Evolutionary conservation across 2,113 vertebrate genomes (phyloP).

Genomic region (Bos indicus): DNA sequence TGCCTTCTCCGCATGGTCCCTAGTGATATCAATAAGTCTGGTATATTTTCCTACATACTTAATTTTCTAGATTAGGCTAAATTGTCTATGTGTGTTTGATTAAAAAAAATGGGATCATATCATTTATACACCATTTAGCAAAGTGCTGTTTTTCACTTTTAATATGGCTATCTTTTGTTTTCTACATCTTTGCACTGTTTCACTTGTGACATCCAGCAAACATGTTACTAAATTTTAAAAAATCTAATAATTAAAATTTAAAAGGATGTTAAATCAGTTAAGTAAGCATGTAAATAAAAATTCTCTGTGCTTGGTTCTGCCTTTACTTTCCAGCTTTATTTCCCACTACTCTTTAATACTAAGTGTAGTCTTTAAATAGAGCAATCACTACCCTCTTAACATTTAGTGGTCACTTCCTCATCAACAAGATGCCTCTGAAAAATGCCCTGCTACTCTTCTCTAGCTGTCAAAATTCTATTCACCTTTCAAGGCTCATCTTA

Average conservation of each 20-base stretch:
- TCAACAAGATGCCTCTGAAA: neutral
- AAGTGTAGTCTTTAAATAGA: neutral
- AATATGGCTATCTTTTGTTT: neutral
- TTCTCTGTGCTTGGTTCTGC: neutral
- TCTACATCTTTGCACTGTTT: neutral
- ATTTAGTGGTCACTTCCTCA: neutral
- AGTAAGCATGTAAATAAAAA: neutral
- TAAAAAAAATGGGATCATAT: neutral
- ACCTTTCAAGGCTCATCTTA: neutral
- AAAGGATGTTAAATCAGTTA: neutral
- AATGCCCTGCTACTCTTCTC: neutral
- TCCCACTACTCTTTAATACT: neutral
- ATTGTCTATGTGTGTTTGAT: neutral
- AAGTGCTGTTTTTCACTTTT: neutral
- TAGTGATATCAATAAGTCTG: neutral
- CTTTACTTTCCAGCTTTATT: neutral
- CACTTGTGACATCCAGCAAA: constrained; percentile 13
- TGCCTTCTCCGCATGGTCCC: neutral
- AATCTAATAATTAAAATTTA: constrained; percentile 14
- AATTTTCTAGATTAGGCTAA: neutral
- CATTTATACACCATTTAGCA: constrained; percentile 6
- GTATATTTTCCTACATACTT: neutral
- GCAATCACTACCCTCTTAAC: neutral
- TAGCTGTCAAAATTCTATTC: constrained; percentile 9
- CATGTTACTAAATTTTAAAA: neutral